Percentiles rank a stretch among this genome's conserved stretches.
phyloP scores from a whole-genome alignment of 2,113 vertebrate species.

The Amblyornis subalaris region DNA sequence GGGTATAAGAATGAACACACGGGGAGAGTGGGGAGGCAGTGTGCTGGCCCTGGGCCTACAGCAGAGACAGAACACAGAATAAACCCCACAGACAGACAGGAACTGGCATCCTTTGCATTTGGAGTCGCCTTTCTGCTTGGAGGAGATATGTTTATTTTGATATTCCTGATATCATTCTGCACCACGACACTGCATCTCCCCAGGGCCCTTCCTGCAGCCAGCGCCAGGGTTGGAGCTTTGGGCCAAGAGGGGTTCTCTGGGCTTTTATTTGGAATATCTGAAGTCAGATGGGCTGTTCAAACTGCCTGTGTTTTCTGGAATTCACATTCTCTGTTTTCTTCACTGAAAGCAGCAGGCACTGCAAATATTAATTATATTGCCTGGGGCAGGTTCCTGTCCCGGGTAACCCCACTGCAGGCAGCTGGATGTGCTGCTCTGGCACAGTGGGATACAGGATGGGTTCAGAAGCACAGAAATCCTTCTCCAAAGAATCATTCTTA shows the following conservation, averaged over 20 bases:
- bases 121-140: neutral
- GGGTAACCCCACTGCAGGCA: neutral
- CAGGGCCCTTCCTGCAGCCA: neutral
- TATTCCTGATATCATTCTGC: neutral
- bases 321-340: neutral
- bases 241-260: neutral
- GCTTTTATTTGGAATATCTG: neutral
- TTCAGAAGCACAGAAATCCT: neutral
- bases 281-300: neutral
- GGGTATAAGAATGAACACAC: neutral
- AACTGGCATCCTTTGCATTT: neutral
- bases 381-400: neutral
- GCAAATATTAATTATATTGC: neutral
- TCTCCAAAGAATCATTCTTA: neutral
- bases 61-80: neutral
- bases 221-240: no score
- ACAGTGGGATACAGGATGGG: neutral
- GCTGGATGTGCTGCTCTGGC: neutral
- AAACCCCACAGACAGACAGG: neutral
- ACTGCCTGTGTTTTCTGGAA: neutral
- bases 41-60: neutral
- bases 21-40: neutral
- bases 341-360: neutral
- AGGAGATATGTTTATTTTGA: neutral
- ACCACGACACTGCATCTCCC: neutral